phyloP scores from a whole-genome alignment of 2,888 invertebrate genomes.

The Mythimna pallens region DNA sequence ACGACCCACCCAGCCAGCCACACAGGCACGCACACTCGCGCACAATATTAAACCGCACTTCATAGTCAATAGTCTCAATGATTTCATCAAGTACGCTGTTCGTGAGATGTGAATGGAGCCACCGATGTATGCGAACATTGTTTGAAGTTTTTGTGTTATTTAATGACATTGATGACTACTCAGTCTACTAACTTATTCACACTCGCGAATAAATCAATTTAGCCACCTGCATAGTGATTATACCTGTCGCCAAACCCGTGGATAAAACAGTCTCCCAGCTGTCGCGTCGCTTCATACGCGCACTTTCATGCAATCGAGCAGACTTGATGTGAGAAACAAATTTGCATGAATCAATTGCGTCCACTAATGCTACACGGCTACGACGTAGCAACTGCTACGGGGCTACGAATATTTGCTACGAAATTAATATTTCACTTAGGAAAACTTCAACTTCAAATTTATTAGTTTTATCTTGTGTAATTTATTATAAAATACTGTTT shows the following conservation, averaged over 20 bases:
- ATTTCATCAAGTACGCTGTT: conserved; percentile 14
- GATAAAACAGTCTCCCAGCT: too few relatives aligned
- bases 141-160: background rate
- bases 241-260: too few relatives aligned
- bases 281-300: too few relatives aligned
- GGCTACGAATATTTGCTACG: conserved; percentile 10
- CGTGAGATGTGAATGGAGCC: background rate
- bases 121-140: background rate
- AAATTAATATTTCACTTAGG: background rate
- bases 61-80: conserved; percentile 13
- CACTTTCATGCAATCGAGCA: too few relatives aligned
- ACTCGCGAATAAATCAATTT: background rate
- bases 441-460: background rate
- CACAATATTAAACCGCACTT: conserved; percentile 17
- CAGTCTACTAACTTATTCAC: too few relatives aligned
- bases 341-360: background rate
- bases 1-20: background rate
- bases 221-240: background rate
- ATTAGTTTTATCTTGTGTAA: background rate
- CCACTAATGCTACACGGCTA: background rate
- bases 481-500: background rate
- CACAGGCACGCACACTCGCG: background rate
- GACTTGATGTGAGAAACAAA: background rate
- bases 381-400: conserved; percentile 3
- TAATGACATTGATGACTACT: background rate